Base-by-base conservation (phyloP, 1,140 invertebrate species). In the Drosophila kohkoa region DNA sequence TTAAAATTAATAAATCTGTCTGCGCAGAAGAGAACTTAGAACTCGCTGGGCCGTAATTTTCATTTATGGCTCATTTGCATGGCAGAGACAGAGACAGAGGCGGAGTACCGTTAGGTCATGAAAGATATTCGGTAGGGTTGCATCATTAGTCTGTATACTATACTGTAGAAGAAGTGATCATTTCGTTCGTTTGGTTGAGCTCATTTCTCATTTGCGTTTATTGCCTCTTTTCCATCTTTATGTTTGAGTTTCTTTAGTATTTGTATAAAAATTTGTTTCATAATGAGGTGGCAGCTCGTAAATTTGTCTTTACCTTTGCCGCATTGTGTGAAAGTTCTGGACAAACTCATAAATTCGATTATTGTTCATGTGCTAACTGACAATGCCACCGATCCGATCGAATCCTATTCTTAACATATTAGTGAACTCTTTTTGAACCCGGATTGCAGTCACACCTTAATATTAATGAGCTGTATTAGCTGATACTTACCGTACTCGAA, bases 401-500 rank as follows among this genome's bases (percentile, higher is more conserved):
- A 70, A 77, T 66, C 43, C 15, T 48, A 74, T 81, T 65, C 41
- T 69, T 45, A 25, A 20, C 20, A 3, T 20, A 64, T 71, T 57
- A 45, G 38, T 57, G 45, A 60, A 69, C 51, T 30, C 25, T 38
- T 48, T 64, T 68, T 77, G 64, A 67, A 75, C 73, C 81, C 57
- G 46, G 15, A 51, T 41, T 58, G 48, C 30, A 48, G 25, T 1
- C 43, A 45, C 57, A 25, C 49, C 30, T 64, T 49, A 8, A 35
- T 48, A 43, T 28, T 62, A 62, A 65, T 77, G 63, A 69, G 11
- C 13, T 45, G 5, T 41, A 2, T 66, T 13, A 43, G 16, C 43
- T 7, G 46, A 77, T 85, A 93, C 94, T 94, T 92, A 95, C 94
- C 78, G 94, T 93, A 94, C 90, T 94, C 81, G 93, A 93, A 80